phyloP scores from a whole-genome alignment of 2,113 vertebrate species.

The Carollia perspicillata region DNA sequence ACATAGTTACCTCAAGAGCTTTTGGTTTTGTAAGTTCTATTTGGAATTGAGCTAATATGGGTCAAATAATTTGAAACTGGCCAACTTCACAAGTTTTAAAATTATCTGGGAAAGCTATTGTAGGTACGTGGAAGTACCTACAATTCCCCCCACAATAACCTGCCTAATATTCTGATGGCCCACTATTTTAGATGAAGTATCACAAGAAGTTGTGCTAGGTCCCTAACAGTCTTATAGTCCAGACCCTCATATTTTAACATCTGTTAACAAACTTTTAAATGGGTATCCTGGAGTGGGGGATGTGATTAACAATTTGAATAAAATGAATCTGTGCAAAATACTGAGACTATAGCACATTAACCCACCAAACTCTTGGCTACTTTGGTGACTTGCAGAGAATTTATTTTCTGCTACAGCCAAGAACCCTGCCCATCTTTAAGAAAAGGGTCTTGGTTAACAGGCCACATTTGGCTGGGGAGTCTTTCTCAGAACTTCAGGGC shows the following conservation, averaged over 20 bases:
- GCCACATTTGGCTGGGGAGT: background rate
- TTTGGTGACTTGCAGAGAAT: background rate
- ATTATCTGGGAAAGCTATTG: background rate
- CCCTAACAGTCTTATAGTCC: background rate
- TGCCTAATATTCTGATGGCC: background rate
- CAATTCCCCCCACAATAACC: background rate
- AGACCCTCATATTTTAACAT: background rate
- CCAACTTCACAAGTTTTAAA: background rate
- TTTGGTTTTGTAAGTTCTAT: slow-evolving; percentile 13
- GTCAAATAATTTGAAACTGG: background rate
- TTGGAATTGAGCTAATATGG: background rate
- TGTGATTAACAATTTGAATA: background rate
- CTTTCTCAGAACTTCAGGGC: background rate
- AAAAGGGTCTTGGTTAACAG: background rate
- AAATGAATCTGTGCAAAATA: background rate
- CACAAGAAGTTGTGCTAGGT: background rate
- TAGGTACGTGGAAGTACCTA: background rate
- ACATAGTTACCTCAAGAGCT: background rate
- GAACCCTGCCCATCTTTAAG: background rate
- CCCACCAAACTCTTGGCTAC: background rate
- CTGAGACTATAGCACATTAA: background rate
- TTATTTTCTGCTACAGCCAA: background rate
- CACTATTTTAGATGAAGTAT: background rate
- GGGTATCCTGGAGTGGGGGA: background rate
- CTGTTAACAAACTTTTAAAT: slow-evolving; percentile 4